These are phyloP conservation scores for Sialia sialis DNA, from an alignment of 2,113 vertebrate genomes.

Conservation along the genomic window DNA sequence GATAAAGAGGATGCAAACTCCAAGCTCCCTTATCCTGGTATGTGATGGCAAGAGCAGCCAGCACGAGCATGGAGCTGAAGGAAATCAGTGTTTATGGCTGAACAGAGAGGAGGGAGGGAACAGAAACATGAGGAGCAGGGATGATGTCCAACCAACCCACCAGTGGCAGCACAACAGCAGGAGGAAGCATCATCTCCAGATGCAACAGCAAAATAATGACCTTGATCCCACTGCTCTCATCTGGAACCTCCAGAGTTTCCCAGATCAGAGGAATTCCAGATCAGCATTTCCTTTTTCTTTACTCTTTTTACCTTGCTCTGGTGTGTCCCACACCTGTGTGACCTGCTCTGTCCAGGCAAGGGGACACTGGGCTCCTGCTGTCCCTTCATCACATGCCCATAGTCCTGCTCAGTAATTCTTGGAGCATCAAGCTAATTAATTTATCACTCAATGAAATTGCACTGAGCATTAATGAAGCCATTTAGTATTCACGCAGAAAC, in stretches of 20 bases:
- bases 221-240: not conserved
- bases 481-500: slow-evolving; percentile 60
- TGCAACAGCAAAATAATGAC: not conserved
- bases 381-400: not conserved
- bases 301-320: not conserved
- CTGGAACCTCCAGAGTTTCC: not conserved
- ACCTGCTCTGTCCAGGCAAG: not conserved
- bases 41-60: not conserved
- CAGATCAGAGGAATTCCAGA: not conserved
- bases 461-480: slow-evolving; percentile 43
- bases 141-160: not conserved
- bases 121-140: not conserved
- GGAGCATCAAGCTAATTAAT: slow-evolving; percentile 36
- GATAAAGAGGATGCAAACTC: not conserved
- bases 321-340: not conserved
- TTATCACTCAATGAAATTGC: slow-evolving; percentile 30
- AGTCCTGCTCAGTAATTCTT: slow-evolving; percentile 25
- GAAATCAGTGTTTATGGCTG: not conserved
- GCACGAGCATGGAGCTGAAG: rapidly evolving
- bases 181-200: not conserved
- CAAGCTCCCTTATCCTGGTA: not conserved
- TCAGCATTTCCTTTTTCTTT: not conserved
- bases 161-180: rapidly evolving
- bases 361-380: not conserved
- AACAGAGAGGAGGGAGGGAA: not conserved